phyloP scores from a whole-genome alignment of 2,113 vertebrate genomes.

The Orientallactaga bullata region DNA sequence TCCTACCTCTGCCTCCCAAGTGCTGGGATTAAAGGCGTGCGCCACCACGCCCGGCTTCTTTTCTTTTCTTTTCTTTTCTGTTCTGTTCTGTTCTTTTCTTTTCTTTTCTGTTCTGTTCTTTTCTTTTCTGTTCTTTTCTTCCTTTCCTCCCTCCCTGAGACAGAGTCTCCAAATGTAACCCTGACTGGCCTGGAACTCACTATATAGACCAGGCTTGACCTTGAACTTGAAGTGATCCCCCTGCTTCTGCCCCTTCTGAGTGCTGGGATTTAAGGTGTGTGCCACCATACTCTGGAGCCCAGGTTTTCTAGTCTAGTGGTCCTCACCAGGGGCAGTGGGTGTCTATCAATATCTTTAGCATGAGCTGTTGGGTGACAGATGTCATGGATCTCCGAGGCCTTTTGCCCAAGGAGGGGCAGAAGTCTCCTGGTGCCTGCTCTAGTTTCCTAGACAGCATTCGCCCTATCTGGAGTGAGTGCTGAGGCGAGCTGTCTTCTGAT shows the following conservation, averaged over 20 bases:
- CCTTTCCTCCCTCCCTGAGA: background rate
- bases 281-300: background rate
- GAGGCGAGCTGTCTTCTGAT: background rate
- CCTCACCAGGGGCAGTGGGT: background rate
- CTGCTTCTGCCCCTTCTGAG: no score
- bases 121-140: background rate
- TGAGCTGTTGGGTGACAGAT: background rate
- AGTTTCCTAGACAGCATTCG: background rate
- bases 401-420: background rate
- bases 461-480: background rate
- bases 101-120: no score
- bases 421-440: background rate
- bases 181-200: background rate
- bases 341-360: background rate
- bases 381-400: background rate
- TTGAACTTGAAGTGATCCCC: background rate
- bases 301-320: background rate
- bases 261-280: no score
- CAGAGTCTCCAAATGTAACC: background rate
- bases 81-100: no score
- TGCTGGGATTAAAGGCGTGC: no score
- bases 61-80: no score
- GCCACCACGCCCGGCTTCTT: no score
- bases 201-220: background rate
- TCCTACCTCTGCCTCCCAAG: no score